These are phyloP conservation scores for Melanotaenia nigrans DNA, from an alignment of 2,797 vertebrate species.

Conservation along the genomic window DNA sequence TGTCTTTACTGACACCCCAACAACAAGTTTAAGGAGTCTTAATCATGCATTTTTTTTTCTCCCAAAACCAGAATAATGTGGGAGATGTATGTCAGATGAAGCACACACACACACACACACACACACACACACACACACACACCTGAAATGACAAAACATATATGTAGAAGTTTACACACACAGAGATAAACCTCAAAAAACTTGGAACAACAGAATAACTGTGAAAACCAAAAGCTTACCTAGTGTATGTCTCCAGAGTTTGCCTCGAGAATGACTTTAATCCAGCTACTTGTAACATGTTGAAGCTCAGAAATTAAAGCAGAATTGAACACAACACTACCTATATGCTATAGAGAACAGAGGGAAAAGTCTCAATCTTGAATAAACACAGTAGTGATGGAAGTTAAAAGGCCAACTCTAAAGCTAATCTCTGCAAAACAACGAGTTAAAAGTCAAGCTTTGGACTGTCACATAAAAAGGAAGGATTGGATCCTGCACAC, in stretches of 20 bases:
- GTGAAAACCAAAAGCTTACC: slow-evolving; percentile 38
- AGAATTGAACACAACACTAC: slow-evolving; percentile 38
- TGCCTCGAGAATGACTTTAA: slow-evolving; percentile 61
- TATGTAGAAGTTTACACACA: slow-evolving; percentile 1
- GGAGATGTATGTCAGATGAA: slow-evolving; percentile 69
- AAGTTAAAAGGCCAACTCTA: slow-evolving; percentile 29
- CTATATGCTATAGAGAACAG: slow-evolving; percentile 26
- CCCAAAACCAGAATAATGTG: slow-evolving; percentile 48
- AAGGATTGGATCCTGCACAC: slow-evolving; percentile 27
- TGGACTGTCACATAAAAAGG: slow-evolving; percentile 26
- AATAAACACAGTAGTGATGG: slow-evolving; percentile 26
- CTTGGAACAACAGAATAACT: slow-evolving; percentile 39
- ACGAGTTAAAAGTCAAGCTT: slow-evolving; percentile 41
- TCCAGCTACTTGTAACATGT: slow-evolving; percentile 62
- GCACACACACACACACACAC: slow-evolving; percentile 6
- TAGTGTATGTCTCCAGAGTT: slow-evolving; percentile 44
- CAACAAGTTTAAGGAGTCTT: slow-evolving; percentile 78
- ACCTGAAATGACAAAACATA: slow-evolving; percentile 50
- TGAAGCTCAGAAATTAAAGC: slow-evolving; percentile 47
- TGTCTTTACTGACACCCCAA: slow-evolving; percentile 65
- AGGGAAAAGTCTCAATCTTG: slow-evolving; percentile 26
- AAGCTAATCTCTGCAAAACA: slow-evolving; percentile 27
- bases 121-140: slow-evolving; percentile 15
- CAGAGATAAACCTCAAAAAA: slow-evolving; percentile 58
- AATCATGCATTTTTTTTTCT: slow-evolving; percentile 49